A percentile compares a stretch with the other conserved stretches of the same genome.
Evolutionary conservation across 2,888 invertebrate species (phyloP).

Genomic region (Anagyrus pseudococci): DNA sequence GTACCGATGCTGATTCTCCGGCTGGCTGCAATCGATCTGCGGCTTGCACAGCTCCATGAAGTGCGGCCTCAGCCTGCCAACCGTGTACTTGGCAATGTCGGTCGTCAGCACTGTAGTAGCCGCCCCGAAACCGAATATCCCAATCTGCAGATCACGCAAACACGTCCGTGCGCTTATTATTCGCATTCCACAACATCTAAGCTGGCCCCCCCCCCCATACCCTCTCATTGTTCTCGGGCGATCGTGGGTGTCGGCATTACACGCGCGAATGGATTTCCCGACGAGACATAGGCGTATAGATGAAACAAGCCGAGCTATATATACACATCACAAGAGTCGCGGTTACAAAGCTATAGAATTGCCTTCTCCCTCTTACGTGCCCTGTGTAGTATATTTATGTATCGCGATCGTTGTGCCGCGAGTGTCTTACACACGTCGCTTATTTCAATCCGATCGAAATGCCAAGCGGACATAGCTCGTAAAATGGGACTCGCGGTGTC

Average conservation of each 20-base stretch:
- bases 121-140: constrained; percentile 87
- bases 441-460: neutral
- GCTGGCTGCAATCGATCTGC: constrained; percentile 68
- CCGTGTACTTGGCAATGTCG: constrained; percentile 91
- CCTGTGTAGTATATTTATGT: no score
- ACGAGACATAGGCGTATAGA: no score
- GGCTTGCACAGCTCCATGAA: constrained; percentile 91
- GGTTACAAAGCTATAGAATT: no score
- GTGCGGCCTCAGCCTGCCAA: constrained; percentile 93
- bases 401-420: no score
- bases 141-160: constrained; percentile 64
- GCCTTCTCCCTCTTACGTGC: no score
- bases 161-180: neutral
- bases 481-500: neutral
- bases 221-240: no score
- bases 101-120: constrained; percentile 85
- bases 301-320: no score
- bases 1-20: constrained; percentile 70
- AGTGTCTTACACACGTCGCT: neutral
- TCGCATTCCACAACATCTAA: neutral
- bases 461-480: neutral
- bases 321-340: no score
- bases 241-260: no score
- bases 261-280: no score
- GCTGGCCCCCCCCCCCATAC: no score